phyloP scores from a whole-genome alignment of 30 jellyfish, hydroid and myxozoan species.

The Hydractinia symbiolongicarpus region DNA sequence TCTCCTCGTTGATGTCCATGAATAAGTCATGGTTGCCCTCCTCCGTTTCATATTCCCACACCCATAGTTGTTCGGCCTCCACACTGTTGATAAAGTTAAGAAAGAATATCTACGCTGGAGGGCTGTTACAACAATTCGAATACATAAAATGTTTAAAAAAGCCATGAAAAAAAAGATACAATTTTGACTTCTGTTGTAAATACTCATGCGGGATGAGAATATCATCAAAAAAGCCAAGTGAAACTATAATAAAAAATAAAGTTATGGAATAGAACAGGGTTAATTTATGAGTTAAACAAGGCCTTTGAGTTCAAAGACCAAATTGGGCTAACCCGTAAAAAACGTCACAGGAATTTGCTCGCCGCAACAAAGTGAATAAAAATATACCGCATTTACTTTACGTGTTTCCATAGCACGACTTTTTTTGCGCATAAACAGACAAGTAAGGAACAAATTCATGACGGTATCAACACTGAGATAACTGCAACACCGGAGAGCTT shows the following conservation, averaged over 20 bases:
- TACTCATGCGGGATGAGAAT: slow-evolving; percentile 79
- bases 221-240: slow-evolving; percentile 90
- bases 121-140: background rate
- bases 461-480: no score
- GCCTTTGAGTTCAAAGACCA: no score
- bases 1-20: slow-evolving; percentile 90
- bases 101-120: background rate
- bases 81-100: slow-evolving; percentile 34
- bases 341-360: no score
- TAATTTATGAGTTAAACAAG: no score
- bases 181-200: slow-evolving; percentile 86
- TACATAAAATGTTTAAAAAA: background rate
- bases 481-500: no score
- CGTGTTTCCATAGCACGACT: no score
- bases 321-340: no score
- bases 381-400: no score
- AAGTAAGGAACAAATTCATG: no score
- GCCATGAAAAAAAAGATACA: slow-evolving; percentile 62
- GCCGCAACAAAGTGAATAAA: no score
- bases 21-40: slow-evolving; percentile 95
- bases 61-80: slow-evolving; percentile 95
- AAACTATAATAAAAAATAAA: slow-evolving; percentile 58
- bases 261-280: no score
- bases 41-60: slow-evolving; percentile 93
- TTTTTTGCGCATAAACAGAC: no score